A percentile compares a stretch with the other conserved stretches of the same genome.
Evolutionary conservation across 2,797 vertebrate genomes (phyloP).

Genomic region (Orestias chungarensis): DNA sequence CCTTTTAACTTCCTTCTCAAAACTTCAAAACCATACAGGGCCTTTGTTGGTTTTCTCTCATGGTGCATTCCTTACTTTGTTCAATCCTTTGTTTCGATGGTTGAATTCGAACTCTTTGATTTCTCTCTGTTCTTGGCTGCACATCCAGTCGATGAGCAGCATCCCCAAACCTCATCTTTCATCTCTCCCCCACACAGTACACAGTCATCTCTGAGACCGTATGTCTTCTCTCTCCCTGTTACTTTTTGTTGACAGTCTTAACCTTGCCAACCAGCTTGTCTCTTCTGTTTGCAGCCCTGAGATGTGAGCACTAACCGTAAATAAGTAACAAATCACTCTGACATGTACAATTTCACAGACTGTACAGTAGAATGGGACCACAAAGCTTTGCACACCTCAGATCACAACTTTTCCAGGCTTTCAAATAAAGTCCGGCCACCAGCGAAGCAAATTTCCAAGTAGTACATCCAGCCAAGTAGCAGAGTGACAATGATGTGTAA

Average conservation of each 20-base stretch:
- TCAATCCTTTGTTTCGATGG: conserved; percentile 26
- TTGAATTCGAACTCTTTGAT: conserved; percentile 44
- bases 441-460: conserved; percentile 28
- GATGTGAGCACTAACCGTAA: conserved; percentile 30
- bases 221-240: conserved; percentile 18
- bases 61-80: conserved; percentile 17
- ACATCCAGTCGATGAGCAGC: conserved; percentile 33
- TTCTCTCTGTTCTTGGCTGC: conserved; percentile 27
- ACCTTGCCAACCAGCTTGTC: conserved; percentile 25
- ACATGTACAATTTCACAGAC: conserved; percentile 14
- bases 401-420: conserved; percentile 31
- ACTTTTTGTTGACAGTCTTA: conserved; percentile 23
- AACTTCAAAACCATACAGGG: conserved; percentile 11
- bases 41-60: not conserved
- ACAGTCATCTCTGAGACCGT: conserved; percentile 32
- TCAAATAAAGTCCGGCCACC: conserved; percentile 37
- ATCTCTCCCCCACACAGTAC: conserved; percentile 34
- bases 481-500: conserved; percentile 48
- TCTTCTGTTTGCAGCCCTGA: conserved; percentile 28
- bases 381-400: conserved; percentile 29
- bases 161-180: conserved; percentile 43
- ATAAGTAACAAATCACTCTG: conserved; percentile 23
- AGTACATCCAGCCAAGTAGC: conserved; percentile 16
- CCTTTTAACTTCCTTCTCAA: conserved; percentile 19
- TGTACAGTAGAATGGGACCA: conserved; percentile 8